Evolutionary conservation across 2,113 vertebrate species (phyloP), one percentile per base, ranked within the genome.

Genomic region (Engraulis encrasicolus): DNA sequence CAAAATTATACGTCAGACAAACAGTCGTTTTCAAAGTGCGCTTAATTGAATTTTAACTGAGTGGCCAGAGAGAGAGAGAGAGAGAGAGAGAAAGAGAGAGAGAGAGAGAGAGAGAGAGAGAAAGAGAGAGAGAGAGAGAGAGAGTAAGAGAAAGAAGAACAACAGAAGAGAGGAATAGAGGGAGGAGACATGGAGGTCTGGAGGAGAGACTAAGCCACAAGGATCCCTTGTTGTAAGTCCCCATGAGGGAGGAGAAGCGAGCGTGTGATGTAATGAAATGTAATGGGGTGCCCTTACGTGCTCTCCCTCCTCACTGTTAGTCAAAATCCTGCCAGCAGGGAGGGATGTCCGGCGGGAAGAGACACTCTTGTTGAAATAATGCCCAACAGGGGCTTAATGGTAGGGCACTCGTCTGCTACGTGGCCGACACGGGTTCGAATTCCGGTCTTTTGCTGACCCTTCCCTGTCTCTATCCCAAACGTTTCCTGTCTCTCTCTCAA

Each of bases 1-100:
- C n/a, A n/a, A n/a, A n/a, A n/a, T n/a, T n/a, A n/a, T n/a, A n/a
- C n/a, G n/a, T n/a, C n/a, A n/a, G n/a, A n/a, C n/a, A n/a, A n/a
- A n/a, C n/a, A n/a, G n/a, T n/a, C n/a, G n/a, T n/a, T n/a, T n/a
- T n/a, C n/a, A n/a, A n/a, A n/a, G n/a, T n/a, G n/a, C n/a, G n/a
- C n/a, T n/a, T n/a, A n/a, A n/a, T n/a, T n/a, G n/a, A n/a, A n/a
- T n/a, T n/a, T n/a, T n/a, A n/a, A n/a, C n/a, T n/a, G n/a, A n/a
- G n/a, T n/a, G n/a, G n/a, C n/a, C n/a, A 6, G 40, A 80, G 78
- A 66, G 78, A 17, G 9, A 37, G 45, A 79, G 38, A 85, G 18
- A 34, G 17, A 34, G 38, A 61, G 48, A 9, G 40, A 45, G 40
- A 45, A 9, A 45, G 40, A 45, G 40, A 45, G 6, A 27, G 45